Conservation (phyloP, 2,797 vertebrate species). For the Pseudopleuronectes americanus region DNA sequence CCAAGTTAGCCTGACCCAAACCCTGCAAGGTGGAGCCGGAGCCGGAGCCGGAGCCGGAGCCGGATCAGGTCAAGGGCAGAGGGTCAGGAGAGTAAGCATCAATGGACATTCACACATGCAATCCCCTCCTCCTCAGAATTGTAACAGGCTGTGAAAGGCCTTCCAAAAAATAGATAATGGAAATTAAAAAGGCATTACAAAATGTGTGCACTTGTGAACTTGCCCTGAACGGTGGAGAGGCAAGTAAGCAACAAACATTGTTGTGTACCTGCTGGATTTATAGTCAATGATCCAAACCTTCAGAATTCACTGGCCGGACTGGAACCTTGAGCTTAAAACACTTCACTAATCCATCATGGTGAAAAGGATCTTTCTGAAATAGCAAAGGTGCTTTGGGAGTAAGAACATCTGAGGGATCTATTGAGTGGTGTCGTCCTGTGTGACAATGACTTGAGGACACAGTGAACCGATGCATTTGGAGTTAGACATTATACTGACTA, state of each 20-base stretch:
- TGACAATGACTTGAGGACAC: no score
- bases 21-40: conserved; percentile 76
- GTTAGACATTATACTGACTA: no score
- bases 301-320: neutral
- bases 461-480: no score
- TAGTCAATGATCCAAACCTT: neutral
- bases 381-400: neutral
- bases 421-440: neutral
- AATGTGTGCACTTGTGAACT: neutral
- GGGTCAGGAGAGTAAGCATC: conserved; percentile 79
- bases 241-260: neutral
- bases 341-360: neutral
- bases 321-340: neutral
- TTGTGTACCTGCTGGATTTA: conserved; percentile 7
- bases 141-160: conserved; percentile 64
- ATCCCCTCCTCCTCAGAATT: conserved; percentile 65
- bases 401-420: neutral
- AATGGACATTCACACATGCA: conserved; percentile 79
- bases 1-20: conserved; percentile 90
- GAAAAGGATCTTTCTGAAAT: neutral
- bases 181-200: neutral
- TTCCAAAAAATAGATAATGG: neutral
- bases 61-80: conserved; percentile 62
- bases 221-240: no score
- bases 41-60: neutral